A percentile compares a stretch with the other conserved stretches of the same genome.
Conservation (phyloP, 2,113 vertebrate species). For the Bubalus kerabau region DNA sequence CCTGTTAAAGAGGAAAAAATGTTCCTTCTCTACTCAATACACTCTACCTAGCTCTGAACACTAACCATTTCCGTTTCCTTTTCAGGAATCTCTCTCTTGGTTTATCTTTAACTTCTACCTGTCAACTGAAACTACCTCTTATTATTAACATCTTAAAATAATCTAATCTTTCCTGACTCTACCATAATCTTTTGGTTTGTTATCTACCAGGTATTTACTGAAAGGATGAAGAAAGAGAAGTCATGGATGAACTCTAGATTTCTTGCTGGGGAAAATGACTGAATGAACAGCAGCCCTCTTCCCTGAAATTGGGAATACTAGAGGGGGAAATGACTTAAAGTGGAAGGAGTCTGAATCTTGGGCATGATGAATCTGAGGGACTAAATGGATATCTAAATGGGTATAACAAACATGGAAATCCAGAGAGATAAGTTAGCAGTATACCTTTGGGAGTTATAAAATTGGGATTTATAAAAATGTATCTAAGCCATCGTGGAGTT, state of each 20-base stretch:
- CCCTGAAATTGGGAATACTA: neutral
- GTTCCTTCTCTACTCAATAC: neutral
- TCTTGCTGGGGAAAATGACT: neutral
- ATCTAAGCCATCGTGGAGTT: neutral
- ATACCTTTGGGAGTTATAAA: neutral
- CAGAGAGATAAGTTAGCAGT: neutral
- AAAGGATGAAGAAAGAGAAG: neutral
- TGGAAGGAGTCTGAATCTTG: neutral
- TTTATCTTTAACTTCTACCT: neutral
- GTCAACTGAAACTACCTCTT: neutral
- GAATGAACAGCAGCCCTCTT: neutral
- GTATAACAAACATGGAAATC: neutral
- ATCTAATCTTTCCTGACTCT: neutral
- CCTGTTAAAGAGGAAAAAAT: neutral
- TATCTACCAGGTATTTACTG: neutral
- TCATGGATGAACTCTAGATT: neutral
- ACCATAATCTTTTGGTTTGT: neutral
- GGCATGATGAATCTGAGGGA: neutral
- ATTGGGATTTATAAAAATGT: neutral
- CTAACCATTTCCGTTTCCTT: neutral
- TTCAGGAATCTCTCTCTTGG: neutral
- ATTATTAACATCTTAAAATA: neutral
- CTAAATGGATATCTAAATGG: neutral
- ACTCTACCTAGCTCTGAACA: neutral
- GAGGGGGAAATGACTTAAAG: neutral